Evolutionary conservation across 2,797 vertebrate genomes (phyloP).

Genomic region (Eutrigla gurnardus): DNA sequence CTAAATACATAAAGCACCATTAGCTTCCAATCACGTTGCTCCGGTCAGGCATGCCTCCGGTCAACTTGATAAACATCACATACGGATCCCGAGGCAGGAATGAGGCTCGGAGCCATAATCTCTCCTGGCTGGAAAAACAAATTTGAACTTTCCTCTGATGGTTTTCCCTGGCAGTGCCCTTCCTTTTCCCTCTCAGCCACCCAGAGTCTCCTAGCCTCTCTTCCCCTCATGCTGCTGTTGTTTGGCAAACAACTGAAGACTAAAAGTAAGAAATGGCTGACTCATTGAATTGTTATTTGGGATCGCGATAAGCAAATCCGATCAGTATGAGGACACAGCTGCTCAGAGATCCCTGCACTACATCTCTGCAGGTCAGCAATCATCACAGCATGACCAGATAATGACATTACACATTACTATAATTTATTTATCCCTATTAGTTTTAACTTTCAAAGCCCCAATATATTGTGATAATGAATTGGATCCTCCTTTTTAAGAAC

Average conservation of each 20-base stretch:
- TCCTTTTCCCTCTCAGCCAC: conserved; percentile 61
- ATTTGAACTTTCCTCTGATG: conserved; percentile 46
- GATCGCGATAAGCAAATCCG: conserved; percentile 23
- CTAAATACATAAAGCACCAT: conserved; percentile 20
- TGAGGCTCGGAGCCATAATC: conserved; percentile 41
- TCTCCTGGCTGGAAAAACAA: conserved; percentile 70
- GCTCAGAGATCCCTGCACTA: conserved; percentile 2
- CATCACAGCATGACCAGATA: neutral
- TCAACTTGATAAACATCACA: conserved; percentile 49
- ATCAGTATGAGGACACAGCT: conserved; percentile 14
- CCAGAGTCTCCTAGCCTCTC: conserved; percentile 52
- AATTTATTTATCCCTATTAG: neutral
- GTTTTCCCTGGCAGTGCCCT: conserved; percentile 59
- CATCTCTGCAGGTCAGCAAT: neutral
- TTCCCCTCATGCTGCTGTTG: neutral
- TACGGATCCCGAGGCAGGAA: conserved; percentile 65
- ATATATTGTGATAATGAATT: neutral
- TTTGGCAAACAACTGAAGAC: conserved; percentile 24
- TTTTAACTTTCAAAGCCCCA: neutral
- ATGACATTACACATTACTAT: neutral
- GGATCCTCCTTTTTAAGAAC: conserved; percentile 3
- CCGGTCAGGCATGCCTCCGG: neutral
- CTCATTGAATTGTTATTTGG: conserved; percentile 31
- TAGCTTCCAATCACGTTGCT: conserved; percentile 35
- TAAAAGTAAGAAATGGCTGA: conserved; percentile 8